Base-by-base conservation (phyloP, 1,140 invertebrate species). In the Diachasma alloeum region DNA sequence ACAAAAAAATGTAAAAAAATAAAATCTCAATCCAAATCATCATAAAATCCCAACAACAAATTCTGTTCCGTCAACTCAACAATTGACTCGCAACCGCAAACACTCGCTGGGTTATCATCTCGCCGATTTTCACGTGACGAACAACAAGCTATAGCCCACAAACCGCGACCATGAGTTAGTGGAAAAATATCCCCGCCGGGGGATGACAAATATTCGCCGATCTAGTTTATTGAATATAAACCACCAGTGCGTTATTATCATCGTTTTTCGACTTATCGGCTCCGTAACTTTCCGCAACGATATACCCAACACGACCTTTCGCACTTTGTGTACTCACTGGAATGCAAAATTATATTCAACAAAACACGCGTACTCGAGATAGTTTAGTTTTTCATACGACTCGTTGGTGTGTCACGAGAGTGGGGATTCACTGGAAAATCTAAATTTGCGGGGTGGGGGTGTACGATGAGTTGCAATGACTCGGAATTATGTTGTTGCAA, bases 231-330 rank as follows among this genome's bases (percentile, higher is more conserved):
- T 78, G 46, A 37, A 67, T 74, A 80, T 71, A 74, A 77, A 66
- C 73, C 48, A 46, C 26, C 68, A 42, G 59, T 73, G 63, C 73
- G 56, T 76, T 73, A 76, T 76, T 76, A 39, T 56, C 53, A 74
- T 56, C 68, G 31, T 13, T 44, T n/a, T 67, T 17, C 75, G 22
- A n/a, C 59, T 78, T 83, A 83, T 83, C 81, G 37, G 6, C 48
- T 66, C 39, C 46, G 79, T 83, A 86, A 84, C 75, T 86, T 86
- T 86, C 83, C 84, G 78, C 37, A 0, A 56, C 44, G 74, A 70
- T 75, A 31, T 66, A 75, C 8, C 67, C 6, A 53, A 19, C 17
- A 48, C 36, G 74, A 75, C 74, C 74, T 75, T 70, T 75, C 66
- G 69, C 74, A 75, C 42, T 68, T 24, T 39, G 22, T 75, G n/a